Percentiles rank a stretch among this genome's conserved stretches.
These are phyloP conservation scores for Chrosomus eos DNA, from an alignment of 2,797 vertebrate genomes.

Conservation along the genomic window DNA sequence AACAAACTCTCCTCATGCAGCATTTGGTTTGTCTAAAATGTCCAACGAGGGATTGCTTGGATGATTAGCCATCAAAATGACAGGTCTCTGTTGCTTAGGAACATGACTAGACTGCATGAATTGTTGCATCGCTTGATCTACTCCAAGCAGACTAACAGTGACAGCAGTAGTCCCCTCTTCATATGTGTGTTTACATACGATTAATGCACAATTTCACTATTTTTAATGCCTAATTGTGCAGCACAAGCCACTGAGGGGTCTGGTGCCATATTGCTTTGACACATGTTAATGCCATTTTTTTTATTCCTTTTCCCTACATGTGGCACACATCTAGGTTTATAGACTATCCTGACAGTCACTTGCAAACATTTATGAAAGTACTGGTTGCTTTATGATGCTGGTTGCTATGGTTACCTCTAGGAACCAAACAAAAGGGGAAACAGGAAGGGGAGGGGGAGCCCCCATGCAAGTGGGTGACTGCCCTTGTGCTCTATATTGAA, in stretches of 20 bases:
- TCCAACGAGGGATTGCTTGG: constrained; percentile 60
- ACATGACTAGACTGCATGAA: constrained; percentile 63
- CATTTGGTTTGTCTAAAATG: constrained; percentile 62
- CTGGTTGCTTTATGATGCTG: constrained; percentile 60
- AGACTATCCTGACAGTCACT: constrained; percentile 56
- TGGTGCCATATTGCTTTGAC: not conserved
- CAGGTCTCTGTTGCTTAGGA: constrained; percentile 63
- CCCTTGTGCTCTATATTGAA: constrained; percentile 54
- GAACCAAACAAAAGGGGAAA: constrained; percentile 57
- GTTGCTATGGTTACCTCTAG: constrained; percentile 63
- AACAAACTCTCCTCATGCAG: constrained; percentile 53
- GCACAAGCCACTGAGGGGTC: not conserved
- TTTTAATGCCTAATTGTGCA: constrained; percentile 14
- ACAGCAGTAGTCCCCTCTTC: constrained; percentile 45
- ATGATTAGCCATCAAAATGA: constrained; percentile 64
- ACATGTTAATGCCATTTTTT: not conserved
- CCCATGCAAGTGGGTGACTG: constrained; percentile 44
- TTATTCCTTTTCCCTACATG: not conserved
- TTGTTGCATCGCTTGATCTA: constrained; percentile 61
- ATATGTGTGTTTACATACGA: constrained; percentile 12
- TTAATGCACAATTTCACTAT: constrained; percentile 33
- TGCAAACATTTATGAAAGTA: constrained; percentile 58
- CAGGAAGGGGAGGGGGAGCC: constrained; percentile 48
- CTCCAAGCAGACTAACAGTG: constrained; percentile 44
- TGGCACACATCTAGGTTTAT: constrained; percentile 37